Evolutionary conservation across 2,113 vertebrate species (phyloP).

Genomic region (Daphoenositta chrysoptera): DNA sequence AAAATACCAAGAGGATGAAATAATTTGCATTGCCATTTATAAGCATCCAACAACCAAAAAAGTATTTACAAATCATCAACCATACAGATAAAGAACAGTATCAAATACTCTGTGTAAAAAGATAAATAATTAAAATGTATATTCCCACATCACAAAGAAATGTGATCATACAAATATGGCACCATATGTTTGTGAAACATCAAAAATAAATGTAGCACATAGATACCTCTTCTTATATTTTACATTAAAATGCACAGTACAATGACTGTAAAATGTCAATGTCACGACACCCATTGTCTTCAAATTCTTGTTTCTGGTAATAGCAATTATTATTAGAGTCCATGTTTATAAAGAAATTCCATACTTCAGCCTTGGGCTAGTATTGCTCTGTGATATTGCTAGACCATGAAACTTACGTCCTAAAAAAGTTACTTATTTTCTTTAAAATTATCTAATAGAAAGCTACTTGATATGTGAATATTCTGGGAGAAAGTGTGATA

Average conservation of each 20-base stretch:
- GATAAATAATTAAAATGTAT: constrained; percentile 63
- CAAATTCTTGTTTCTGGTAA: background rate
- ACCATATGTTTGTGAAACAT: constrained; percentile 49
- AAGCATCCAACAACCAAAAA: constrained; percentile 25
- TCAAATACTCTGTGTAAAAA: constrained; percentile 66
- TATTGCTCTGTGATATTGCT: constrained; percentile 63
- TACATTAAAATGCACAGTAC: constrained; percentile 58
- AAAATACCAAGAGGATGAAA: constrained; percentile 31
- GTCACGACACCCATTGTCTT: background rate
- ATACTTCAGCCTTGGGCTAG: constrained; percentile 6
- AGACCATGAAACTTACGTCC: constrained; percentile 9
- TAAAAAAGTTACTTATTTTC: background rate
- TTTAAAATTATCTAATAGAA: constrained; percentile 6
- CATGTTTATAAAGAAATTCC: background rate
- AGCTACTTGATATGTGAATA: background rate
- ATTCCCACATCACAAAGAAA: constrained; percentile 58
- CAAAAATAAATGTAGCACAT: constrained; percentile 52
- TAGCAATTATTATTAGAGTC: background rate
- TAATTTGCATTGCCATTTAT: constrained; percentile 18
- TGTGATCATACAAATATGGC: constrained; percentile 63
- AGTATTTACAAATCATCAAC: constrained; percentile 40
- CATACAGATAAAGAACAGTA: constrained; percentile 58
- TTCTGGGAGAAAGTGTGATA: background rate
- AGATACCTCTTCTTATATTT: constrained; percentile 43
- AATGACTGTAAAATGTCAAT: constrained; percentile 48